Conservation (phyloP, 1,140 invertebrate genomes). For the Helicoverpa armigera region DNA sequence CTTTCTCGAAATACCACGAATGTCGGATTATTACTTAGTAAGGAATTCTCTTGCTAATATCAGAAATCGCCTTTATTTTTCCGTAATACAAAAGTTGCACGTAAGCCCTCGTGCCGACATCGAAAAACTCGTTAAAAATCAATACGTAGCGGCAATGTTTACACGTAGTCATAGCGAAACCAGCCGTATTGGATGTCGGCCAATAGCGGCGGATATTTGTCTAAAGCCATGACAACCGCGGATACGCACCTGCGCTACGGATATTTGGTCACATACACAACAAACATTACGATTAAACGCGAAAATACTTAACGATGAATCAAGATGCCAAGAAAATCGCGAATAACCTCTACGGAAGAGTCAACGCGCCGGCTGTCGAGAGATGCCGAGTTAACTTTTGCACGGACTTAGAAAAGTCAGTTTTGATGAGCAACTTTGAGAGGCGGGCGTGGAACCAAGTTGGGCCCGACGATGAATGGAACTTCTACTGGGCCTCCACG, state of each 20-base stretch:
- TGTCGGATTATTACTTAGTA: conserved; percentile 32
- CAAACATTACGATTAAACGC: conserved; percentile 34
- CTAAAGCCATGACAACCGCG: conserved; percentile 61
- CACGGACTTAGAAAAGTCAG: conserved; percentile 98
- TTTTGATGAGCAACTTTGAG: conserved; percentile 97
- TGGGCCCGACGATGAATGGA: conserved; percentile 97
- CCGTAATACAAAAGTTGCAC: conserved; percentile 32
- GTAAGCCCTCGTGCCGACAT: conserved; percentile 15
- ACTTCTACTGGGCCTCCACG: conserved; percentile 98
- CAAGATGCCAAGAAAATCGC: conserved; percentile 70
- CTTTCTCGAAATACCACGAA: conserved; percentile 2
- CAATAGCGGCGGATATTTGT: conserved; percentile 61
- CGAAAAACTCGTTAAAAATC: conserved; percentile 62
- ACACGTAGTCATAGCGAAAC: conserved; percentile 68
- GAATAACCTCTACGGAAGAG: conserved; percentile 68
- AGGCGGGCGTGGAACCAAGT: conserved; percentile 97
- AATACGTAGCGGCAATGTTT: conserved; percentile 61
- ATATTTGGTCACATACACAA: conserved; percentile 60
- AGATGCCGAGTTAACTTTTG: conserved; percentile 92
- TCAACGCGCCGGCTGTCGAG: conserved; percentile 72
- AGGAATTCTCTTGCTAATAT: conserved; percentile 20
- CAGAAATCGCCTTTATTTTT: conserved; percentile 41
- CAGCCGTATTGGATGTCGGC: conserved; percentile 56
- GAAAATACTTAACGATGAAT: conserved; percentile 61
- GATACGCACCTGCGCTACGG: conserved; percentile 53